Conservation (phyloP, 2,797 vertebrate species). For the Sebastolobus altivelis region DNA sequence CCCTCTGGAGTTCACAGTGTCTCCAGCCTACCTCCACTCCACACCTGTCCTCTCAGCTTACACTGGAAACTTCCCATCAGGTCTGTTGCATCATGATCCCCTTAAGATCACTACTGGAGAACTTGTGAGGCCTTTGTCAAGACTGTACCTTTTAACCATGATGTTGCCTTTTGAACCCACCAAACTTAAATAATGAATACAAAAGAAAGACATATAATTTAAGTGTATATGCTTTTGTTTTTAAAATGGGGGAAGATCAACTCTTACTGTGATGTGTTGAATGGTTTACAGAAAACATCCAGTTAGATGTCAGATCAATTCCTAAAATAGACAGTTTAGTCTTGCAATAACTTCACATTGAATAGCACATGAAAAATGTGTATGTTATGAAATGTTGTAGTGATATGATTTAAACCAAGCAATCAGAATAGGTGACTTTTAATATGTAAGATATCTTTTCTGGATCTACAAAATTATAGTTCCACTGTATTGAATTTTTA, state of each 20-base stretch:
- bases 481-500: too few relatives aligned
- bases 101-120: not conserved
- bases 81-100: conserved; percentile 60
- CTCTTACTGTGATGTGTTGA: not conserved
- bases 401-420: not conserved
- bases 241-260: not conserved
- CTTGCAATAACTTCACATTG: not conserved
- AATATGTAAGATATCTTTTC: not conserved
- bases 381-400: not conserved
- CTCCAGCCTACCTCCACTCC: conserved; percentile 2
- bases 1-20: conserved; percentile 37
- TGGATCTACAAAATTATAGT: not conserved
- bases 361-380: not conserved
- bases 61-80: conserved; percentile 39
- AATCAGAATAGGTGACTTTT: not conserved
- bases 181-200: not conserved
- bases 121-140: not conserved
- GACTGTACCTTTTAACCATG: not conserved
- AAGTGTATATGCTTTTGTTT: not conserved
- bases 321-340: not conserved
- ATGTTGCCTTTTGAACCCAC: conserved; percentile 2
- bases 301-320: not conserved
- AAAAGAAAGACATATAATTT: not conserved
- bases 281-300: not conserved
- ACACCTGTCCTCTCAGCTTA: not conserved